A percentile compares a stretch with the other conserved stretches of the same genome.
Conservation (phyloP, 2,797 vertebrate genomes). For the Denticeps clupeoides region DNA sequence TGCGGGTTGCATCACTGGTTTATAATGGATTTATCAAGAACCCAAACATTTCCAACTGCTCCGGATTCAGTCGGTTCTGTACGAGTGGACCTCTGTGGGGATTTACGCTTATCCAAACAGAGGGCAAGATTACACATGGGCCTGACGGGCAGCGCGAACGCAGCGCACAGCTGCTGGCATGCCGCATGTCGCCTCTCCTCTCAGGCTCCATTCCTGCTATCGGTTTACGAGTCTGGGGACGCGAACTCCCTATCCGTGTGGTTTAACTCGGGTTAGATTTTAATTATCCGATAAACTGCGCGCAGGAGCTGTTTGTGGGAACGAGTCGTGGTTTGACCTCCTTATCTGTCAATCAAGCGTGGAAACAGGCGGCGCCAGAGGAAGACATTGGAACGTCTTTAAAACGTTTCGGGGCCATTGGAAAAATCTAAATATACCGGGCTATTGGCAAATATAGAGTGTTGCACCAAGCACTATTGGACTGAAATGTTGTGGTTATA, state of each 20-base stretch:
- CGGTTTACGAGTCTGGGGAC: constrained; percentile 53
- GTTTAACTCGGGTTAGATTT: constrained; percentile 60
- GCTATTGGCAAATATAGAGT: too few species aligned
- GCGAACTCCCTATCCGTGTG: constrained; percentile 49
- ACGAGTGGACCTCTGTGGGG: too few species aligned
- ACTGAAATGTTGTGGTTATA: too few species aligned
- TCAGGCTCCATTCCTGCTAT: constrained; percentile 49
- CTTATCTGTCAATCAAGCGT: constrained; percentile 52
- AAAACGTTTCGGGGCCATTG: too few species aligned
- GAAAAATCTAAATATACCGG: too few species aligned
- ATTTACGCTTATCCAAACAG: constrained; percentile 31
- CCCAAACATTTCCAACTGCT: constrained; percentile 46
- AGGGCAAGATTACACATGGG: constrained; percentile 16
- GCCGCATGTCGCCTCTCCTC: constrained; percentile 32
- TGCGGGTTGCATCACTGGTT: constrained; percentile 18
- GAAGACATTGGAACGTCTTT: too few species aligned
- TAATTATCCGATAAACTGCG: constrained; percentile 74
- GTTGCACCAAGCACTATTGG: too few species aligned
- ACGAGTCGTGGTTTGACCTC: constrained; percentile 34
- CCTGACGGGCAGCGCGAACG: constrained; percentile 21
- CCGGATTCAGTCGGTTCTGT: background rate
- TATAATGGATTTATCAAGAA: constrained; percentile 31
- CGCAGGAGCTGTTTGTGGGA: constrained; percentile 51
- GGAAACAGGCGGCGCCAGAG: constrained; percentile 31
- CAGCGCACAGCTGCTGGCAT: constrained; percentile 49